Evolutionary conservation across 2,888 invertebrate genomes (phyloP).

Genomic region (Lepidochitona cinerea): DNA sequence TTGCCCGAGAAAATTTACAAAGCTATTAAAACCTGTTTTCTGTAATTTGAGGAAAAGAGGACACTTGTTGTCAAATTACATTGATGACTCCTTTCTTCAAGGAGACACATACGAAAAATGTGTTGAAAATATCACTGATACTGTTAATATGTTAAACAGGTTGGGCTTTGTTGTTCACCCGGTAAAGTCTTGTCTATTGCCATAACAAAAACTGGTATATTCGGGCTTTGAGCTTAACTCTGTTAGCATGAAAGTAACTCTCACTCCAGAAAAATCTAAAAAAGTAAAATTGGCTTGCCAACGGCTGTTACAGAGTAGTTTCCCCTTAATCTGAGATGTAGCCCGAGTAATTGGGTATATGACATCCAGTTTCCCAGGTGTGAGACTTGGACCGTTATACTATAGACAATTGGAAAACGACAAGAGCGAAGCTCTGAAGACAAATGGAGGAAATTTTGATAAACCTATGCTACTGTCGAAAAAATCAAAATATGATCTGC

Average conservation of each 20-base stretch:
- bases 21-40: background rate
- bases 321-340: background rate
- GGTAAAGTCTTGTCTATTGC: background rate
- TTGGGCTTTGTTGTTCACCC: background rate
- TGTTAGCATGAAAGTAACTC: background rate
- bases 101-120: background rate
- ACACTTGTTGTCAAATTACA: background rate
- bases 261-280: background rate
- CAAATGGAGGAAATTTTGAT: slow-evolving; percentile 5
- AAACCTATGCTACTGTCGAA: background rate
- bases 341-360: slow-evolving; percentile 6
- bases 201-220: background rate
- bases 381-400: slow-evolving; percentile 7
- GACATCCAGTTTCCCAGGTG: slow-evolving; percentile 9
- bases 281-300: background rate
- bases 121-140: background rate
- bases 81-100: background rate
- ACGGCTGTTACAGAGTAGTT: background rate
- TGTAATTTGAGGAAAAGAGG: background rate
- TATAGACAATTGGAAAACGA: slow-evolving; percentile 14
- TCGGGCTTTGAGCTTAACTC: background rate
- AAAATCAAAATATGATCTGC: background rate
- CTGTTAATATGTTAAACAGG: background rate
- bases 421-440: background rate
- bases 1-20: background rate